A percentile compares a stretch with the other conserved stretches of the same genome.
These are phyloP conservation scores for Rostratula benghalensis DNA, from an alignment of 2,113 vertebrate species.

Conservation along the genomic window DNA sequence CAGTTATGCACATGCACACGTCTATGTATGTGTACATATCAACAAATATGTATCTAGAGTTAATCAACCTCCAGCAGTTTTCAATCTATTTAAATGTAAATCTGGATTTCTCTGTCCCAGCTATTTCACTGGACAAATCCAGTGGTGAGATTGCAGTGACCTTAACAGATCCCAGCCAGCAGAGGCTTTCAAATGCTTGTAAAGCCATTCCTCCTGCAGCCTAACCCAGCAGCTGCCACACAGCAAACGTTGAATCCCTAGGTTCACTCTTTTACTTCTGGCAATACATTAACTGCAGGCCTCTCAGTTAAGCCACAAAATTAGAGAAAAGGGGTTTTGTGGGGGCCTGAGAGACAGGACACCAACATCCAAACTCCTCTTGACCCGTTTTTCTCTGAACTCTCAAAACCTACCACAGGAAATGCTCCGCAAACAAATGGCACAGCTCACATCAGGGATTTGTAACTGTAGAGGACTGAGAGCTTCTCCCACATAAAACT, in stretches of 20 bases:
- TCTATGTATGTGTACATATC: rapidly evolving
- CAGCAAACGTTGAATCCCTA: neutral
- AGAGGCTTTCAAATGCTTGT: neutral
- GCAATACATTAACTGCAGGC: neutral
- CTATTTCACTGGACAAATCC: neutral
- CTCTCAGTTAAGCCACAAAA: neutral
- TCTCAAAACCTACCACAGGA: neutral
- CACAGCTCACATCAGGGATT: neutral
- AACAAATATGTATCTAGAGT: neutral
- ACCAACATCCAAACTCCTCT: neutral
- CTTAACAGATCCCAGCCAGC: neutral
- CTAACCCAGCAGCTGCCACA: neutral
- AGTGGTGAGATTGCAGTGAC: neutral
- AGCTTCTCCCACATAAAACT: neutral
- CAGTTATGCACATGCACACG: neutral
- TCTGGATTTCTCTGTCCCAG: neutral
- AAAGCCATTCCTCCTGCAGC: neutral
- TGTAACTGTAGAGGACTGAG: neutral
- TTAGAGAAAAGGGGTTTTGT: neutral
- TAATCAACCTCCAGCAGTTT: neutral
- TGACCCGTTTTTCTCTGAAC: neutral
- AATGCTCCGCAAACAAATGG: neutral
- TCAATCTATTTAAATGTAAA: neutral
- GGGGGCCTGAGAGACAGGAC: neutral
- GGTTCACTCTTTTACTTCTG: neutral